Evolutionary conservation across 2,888 invertebrate species (phyloP).

Genomic region (Electrophaes corylata): DNA sequence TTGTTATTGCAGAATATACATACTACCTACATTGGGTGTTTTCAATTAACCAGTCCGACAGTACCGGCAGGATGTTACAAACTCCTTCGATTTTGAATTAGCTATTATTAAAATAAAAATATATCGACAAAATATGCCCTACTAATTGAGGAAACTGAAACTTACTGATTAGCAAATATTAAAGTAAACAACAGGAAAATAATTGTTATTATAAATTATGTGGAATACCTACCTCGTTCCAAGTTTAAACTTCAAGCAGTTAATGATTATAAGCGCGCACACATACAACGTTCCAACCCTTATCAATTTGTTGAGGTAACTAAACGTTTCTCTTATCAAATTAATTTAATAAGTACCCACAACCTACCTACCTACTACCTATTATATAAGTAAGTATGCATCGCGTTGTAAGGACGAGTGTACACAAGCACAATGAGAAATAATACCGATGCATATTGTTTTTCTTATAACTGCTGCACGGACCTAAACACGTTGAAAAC

Average conservation of each 20-base stretch:
- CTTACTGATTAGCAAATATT: neutral
- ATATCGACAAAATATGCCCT: too few species aligned
- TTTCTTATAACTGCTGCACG: too few species aligned
- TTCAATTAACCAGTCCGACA: too few species aligned
- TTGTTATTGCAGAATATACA: too few species aligned
- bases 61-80: too few species aligned
- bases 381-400: neutral
- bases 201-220: neutral
- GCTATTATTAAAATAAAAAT: too few species aligned
- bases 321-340: constrained; percentile 54
- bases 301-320: constrained; percentile 34
- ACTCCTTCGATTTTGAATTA: too few species aligned
- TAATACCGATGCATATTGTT: too few species aligned
- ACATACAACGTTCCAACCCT: neutral
- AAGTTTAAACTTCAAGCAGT: neutral
- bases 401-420: neutral
- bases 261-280: neutral
- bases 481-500: too few species aligned
- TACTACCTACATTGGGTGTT: too few species aligned
- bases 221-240: neutral
- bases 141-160: neutral
- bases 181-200: neutral
- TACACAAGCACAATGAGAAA: neutral
- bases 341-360: neutral
- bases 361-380: too few species aligned